Conservation (phyloP, 2,888 invertebrate genomes). For the Thera britannica region DNA sequence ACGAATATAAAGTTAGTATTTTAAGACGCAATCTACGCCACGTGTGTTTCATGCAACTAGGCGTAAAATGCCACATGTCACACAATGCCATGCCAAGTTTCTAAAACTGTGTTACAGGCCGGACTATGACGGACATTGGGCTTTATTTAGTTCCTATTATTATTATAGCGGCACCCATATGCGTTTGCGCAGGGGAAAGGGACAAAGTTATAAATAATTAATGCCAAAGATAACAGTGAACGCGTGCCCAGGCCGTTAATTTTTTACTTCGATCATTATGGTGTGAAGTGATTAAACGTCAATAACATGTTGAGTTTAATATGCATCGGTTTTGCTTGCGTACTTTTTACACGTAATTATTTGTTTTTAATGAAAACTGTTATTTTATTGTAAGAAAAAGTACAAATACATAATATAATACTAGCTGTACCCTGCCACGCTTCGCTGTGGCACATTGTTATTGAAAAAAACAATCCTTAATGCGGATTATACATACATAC, state of each 20-base stretch:
- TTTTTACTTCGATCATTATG: slow-evolving; percentile 32
- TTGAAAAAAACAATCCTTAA: too few relatives aligned
- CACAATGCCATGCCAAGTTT: neutral
- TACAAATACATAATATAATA: too few relatives aligned
- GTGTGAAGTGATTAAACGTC: slow-evolving; percentile 40
- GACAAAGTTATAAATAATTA: slow-evolving; percentile 64
- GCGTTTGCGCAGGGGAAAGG: slow-evolving; percentile 34
- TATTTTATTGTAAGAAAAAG: too few relatives aligned
- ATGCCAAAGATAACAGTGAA: slow-evolving; percentile 67
- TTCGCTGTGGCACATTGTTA: too few relatives aligned
- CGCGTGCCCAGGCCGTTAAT: slow-evolving; percentile 53
- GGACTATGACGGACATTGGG: slow-evolving; percentile 12
- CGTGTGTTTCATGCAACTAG: neutral
- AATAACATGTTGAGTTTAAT: slow-evolving; percentile 35
- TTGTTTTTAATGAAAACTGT: neutral
- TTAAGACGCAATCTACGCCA: too few relatives aligned
- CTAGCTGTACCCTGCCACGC: too few relatives aligned
- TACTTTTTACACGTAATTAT: neutral
- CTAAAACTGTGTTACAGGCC: neutral
- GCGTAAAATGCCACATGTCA: neutral
- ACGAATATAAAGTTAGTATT: too few relatives aligned
- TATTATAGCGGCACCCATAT: slow-evolving; percentile 22
- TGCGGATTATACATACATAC: too few relatives aligned
- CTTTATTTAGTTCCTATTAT: slow-evolving; percentile 15
- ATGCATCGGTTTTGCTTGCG: slow-evolving; percentile 31